Evolutionary conservation across 1,140 invertebrate species (phyloP), one percentile per base, ranked within the genome.

Genomic region (Tetramorium simillimum): DNA sequence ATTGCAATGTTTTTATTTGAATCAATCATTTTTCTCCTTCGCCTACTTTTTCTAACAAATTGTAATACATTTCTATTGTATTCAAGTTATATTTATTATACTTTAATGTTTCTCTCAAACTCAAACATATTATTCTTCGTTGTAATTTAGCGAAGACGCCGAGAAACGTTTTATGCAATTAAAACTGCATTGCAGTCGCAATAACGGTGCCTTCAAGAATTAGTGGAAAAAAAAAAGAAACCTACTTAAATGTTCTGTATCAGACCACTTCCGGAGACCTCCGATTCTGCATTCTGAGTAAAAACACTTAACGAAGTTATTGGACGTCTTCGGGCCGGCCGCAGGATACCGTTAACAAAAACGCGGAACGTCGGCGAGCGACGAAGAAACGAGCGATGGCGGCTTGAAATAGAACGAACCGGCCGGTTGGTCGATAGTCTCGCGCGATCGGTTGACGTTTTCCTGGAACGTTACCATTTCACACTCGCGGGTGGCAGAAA

Each of bases 381-480:
- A 28, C 60, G 58, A 65, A 67, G 70, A 37, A 84, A 24, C 40
- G 65, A 65, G 21, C 62, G 28, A 63, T 37, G 60, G 70, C 24
- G 62, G 43, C 24, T 85, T 24, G 46, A 56, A 73, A 58, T 46
- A 24, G 73, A 77, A 76, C 65, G 53, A 82, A 56, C 62, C 62
- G 69, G 37, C 33, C 63, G 10, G 14, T 43, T 18, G 49, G 21
- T 37, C 51, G 80, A 60, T 51, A 43, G 53, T 89, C 87, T 86
- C 72, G 80, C 33, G 73, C 84, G 85, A 85, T 67, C 86, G 82
- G 43, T 88, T 65, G 89, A 86, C 84, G 70, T 87, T 88, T 94
- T 93, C 93, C 92, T 90, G 93, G 91, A 88, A 93, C 89, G 92
- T 92, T 88, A 91, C 90, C 86, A 92, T 93, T 94, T 94, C 91